These are phyloP conservation scores for Hypena proboscidalis DNA, from an alignment of 2,888 invertebrate genomes.

Conservation along the genomic window DNA sequence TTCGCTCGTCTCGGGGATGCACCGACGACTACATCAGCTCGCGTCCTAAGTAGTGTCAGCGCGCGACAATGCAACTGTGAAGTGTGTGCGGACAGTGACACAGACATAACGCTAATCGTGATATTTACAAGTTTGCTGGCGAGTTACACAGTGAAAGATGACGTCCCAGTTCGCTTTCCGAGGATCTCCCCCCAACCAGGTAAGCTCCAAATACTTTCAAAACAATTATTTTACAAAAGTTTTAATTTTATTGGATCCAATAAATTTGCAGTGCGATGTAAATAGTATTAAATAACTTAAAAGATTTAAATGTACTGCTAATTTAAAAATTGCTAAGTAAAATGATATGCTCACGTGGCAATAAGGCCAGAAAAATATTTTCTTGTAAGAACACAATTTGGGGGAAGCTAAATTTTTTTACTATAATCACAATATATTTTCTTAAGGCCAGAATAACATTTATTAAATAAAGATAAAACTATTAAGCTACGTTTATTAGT, in stretches of 20 bases:
- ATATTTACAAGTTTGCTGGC: constrained; percentile 59
- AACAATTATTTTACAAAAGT: background rate
- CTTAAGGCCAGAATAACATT: too few species aligned
- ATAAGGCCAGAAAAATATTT: constrained; percentile 5
- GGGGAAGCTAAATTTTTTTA: too few species aligned
- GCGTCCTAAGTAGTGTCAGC: constrained; percentile 52
- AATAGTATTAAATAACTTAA: constrained; percentile 28
- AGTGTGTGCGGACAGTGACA: constrained; percentile 80
- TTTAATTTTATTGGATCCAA: constrained; percentile 26
- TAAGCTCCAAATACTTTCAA: constrained; percentile 46
- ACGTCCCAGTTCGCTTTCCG: constrained; percentile 83
- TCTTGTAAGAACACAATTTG: too few species aligned
- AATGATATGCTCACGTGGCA: constrained; percentile 42
- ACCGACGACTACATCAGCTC: constrained; percentile 44
- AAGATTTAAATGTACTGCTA: constrained; percentile 20
- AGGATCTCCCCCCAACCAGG: constrained; percentile 84
- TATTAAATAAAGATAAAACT: too few species aligned
- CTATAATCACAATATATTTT: too few species aligned
- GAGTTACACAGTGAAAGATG: constrained; percentile 73
- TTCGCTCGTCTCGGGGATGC: constrained; percentile 52
- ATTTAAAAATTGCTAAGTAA: constrained; percentile 23
- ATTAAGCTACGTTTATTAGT: too few species aligned
- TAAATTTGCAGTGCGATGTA: constrained; percentile 54
- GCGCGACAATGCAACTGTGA: constrained; percentile 75
- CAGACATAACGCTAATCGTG: constrained; percentile 62